Conservation (phyloP, 2,888 invertebrate genomes). For the Anthophora plumipes region DNA sequence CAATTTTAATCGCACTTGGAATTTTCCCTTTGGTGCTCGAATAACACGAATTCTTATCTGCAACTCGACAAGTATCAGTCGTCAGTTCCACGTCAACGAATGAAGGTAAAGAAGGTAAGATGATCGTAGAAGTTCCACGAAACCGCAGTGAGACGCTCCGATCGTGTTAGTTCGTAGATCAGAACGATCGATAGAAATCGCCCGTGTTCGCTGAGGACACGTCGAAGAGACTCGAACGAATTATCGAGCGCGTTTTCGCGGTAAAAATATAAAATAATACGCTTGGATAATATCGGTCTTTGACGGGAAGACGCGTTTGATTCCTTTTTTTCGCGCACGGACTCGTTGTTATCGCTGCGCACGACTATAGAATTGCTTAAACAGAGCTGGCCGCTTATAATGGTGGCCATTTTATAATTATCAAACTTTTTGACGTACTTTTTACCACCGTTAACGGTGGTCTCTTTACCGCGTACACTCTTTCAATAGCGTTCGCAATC, state of each 20-base stretch:
- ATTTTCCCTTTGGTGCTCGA: neutral
- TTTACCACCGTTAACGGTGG: neutral
- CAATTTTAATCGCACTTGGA: neutral
- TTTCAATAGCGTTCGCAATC: no score
- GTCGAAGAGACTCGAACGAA: neutral
- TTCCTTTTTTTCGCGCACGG: constrained; percentile 10
- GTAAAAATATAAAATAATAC: neutral
- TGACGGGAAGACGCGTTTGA: neutral
- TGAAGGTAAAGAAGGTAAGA: neutral
- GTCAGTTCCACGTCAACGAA: neutral
- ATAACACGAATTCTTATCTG: neutral
- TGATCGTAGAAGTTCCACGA: neutral
- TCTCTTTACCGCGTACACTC: neutral
- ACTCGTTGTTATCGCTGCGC: constrained; percentile 19
- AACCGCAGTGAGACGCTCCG: neutral
- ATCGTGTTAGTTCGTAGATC: neutral
- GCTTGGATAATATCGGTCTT: neutral
- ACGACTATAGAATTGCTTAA: constrained; percentile 11
- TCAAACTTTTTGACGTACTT: constrained; percentile 22
- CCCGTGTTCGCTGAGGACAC: neutral
- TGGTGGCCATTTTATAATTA: constrained; percentile 12
- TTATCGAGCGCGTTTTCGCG: constrained; percentile 13
- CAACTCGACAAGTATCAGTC: neutral
- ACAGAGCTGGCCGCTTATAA: neutral
- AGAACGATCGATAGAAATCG: neutral